These are phyloP conservation scores for Phrynosoma blainvillii DNA, from an alignment of 2,113 vertebrate species.

Conservation along the genomic window DNA sequence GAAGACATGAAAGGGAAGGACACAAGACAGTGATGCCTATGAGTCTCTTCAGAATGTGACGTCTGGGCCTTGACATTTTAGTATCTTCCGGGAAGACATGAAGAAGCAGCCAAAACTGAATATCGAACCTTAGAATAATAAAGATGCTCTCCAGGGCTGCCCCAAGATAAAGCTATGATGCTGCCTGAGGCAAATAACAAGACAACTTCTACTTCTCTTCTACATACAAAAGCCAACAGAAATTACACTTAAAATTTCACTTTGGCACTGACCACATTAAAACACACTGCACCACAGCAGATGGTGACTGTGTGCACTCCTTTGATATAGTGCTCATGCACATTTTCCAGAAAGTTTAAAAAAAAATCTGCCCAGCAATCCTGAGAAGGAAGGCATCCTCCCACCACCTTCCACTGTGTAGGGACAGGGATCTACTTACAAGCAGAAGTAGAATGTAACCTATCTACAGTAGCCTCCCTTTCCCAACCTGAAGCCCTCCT, in stretches of 20 bases:
- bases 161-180: background rate
- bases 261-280: background rate
- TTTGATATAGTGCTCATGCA: no score
- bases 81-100: background rate
- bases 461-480: background rate
- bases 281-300: no score
- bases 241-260: background rate
- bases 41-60: background rate
- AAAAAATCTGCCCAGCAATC: background rate
- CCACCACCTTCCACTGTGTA: no score
- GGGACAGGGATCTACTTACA: background rate
- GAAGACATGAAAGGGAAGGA: background rate
- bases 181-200: background rate
- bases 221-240: background rate
- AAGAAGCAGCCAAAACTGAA: background rate
- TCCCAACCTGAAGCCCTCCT: no score
- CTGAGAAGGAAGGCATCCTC: background rate
- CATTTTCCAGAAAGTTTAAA: no score
- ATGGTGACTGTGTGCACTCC: no score
- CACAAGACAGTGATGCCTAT: background rate
- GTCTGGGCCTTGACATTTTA: background rate
- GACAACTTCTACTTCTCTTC: background rate
- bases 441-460: background rate
- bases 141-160: background rate
- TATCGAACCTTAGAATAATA: no score